A percentile compares a stretch with the other conserved stretches of the same genome.
Evolutionary conservation across 2,888 invertebrate genomes (phyloP).

Genomic region (Esperia sulphurella): DNA sequence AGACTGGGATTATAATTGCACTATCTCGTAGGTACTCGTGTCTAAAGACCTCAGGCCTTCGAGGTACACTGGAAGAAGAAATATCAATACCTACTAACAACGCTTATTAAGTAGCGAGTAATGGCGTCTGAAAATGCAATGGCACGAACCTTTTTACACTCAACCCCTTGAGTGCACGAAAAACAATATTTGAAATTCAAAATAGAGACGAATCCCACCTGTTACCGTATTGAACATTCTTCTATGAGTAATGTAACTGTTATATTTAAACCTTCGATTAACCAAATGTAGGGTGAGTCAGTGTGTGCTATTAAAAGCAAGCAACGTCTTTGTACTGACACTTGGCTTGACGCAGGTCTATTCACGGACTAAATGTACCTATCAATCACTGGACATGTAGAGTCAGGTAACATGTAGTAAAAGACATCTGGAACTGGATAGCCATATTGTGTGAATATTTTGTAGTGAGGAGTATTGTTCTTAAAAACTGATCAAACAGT

Average conservation of each 20-base stretch:
- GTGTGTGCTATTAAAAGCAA: constrained; percentile 54
- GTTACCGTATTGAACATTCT: constrained; percentile 12
- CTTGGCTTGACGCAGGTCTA: constrained; percentile 43
- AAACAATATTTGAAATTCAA: neutral
- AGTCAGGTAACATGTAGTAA: constrained; percentile 2
- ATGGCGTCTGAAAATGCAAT: neutral
- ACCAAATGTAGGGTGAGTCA: constrained; percentile 65
- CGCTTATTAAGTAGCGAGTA: neutral
- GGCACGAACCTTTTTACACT: neutral
- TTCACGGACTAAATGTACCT: constrained; percentile 15
- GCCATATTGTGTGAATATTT: neutral
- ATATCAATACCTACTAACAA: constrained; percentile 1
- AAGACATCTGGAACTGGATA: constrained; percentile 15
- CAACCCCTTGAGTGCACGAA: neutral
- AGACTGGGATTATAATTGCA: no score
- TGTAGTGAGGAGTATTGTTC: neutral
- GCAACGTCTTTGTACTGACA: constrained; percentile 54
- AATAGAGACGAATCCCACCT: neutral
- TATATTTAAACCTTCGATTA: constrained; percentile 70
- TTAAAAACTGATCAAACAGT: no score
- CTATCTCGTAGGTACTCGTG: no score
- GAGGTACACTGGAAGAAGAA: constrained; percentile 54
- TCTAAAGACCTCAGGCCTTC: no score
- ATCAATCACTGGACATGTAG: constrained; percentile 19
- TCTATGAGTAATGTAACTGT: constrained; percentile 37